phyloP scores from a whole-genome alignment of 1,140 invertebrate genomes.

The Liolophura sinensis region DNA sequence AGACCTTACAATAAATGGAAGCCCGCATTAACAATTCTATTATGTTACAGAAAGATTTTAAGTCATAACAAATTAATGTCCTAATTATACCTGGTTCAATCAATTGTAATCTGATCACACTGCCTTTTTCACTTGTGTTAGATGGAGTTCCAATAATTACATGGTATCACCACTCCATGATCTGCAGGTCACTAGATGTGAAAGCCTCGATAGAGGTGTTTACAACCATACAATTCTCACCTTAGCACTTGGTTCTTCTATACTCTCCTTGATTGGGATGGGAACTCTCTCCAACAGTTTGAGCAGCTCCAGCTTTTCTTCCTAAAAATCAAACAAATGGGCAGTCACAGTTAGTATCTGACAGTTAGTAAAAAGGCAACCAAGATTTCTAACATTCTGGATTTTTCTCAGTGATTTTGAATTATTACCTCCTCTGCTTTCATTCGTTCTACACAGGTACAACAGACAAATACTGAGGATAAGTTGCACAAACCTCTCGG shows the following conservation, averaged over 20 bases:
- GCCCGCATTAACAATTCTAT: too few relatives aligned
- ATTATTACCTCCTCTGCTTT: background rate
- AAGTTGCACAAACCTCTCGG: slow-evolving; percentile 69
- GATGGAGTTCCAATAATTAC: too few relatives aligned
- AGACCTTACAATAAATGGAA: too few relatives aligned
- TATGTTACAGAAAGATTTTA: too few relatives aligned
- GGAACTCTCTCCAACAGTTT: slow-evolving; percentile 98
- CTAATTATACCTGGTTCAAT: too few relatives aligned
- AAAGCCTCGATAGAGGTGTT: too few relatives aligned
- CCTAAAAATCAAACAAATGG: slow-evolving; percentile 56
- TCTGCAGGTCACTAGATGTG: too few relatives aligned
- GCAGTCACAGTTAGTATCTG: background rate
- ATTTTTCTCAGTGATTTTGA: background rate
- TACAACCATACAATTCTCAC: slow-evolving; percentile 28
- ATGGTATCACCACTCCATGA: too few relatives aligned
- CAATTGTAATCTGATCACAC: too few relatives aligned
- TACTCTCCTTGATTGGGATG: slow-evolving; percentile 98
- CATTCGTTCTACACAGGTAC: background rate
- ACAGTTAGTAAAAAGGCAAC: background rate
- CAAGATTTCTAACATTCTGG: background rate
- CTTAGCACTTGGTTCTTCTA: slow-evolving; percentile 98
- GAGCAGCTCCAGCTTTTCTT: slow-evolving; percentile 96
- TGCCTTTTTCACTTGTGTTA: too few relatives aligned
- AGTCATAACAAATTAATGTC: too few relatives aligned
- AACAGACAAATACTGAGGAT: background rate